These are phyloP conservation scores for Prionace glauca DNA, from an alignment of 2,797 vertebrate genomes.

Conservation along the genomic window DNA sequence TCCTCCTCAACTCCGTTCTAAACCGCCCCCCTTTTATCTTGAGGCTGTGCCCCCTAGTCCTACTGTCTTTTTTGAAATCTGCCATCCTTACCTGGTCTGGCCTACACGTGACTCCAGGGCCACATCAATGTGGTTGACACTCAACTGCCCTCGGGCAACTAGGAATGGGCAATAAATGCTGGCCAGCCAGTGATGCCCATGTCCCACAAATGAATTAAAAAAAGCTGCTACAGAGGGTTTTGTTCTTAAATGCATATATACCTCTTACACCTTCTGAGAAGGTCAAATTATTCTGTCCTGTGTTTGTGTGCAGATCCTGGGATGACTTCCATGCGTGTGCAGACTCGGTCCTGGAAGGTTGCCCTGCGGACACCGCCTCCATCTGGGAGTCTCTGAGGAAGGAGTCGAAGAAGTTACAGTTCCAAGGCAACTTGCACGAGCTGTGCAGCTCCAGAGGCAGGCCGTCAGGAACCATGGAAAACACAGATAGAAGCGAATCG, in stretches of 20 bases:
- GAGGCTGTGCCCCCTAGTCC: too few relatives aligned
- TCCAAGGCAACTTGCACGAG: constrained; percentile 81
- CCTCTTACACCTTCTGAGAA: not conserved
- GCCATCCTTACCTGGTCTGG: too few relatives aligned
- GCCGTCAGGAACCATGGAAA: constrained; percentile 51
- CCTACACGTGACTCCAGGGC: too few relatives aligned
- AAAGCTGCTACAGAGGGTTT: not conserved
- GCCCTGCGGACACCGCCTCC: constrained; percentile 73
- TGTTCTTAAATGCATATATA: too few relatives aligned
- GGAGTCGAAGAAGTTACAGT: constrained; percentile 77
- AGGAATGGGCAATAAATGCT: too few relatives aligned
- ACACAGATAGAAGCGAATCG: constrained; percentile 59
- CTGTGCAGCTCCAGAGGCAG: constrained; percentile 68
- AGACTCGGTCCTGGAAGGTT: constrained; percentile 67
- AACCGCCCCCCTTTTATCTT: too few relatives aligned
- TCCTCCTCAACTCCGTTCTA: too few relatives aligned
- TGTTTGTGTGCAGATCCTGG: constrained; percentile 70
- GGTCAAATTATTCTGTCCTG: not conserved
- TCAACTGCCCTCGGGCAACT: too few relatives aligned
- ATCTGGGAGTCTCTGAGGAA: constrained; percentile 84
- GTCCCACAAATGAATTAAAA: too few relatives aligned
- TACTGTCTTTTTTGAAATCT: too few relatives aligned
- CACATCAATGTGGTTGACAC: too few relatives aligned
- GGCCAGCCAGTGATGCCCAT: too few relatives aligned
- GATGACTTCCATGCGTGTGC: constrained; percentile 80